Conservation (phyloP, 2,113 vertebrate species). For the Nothobranchius kuhntae region DNA sequence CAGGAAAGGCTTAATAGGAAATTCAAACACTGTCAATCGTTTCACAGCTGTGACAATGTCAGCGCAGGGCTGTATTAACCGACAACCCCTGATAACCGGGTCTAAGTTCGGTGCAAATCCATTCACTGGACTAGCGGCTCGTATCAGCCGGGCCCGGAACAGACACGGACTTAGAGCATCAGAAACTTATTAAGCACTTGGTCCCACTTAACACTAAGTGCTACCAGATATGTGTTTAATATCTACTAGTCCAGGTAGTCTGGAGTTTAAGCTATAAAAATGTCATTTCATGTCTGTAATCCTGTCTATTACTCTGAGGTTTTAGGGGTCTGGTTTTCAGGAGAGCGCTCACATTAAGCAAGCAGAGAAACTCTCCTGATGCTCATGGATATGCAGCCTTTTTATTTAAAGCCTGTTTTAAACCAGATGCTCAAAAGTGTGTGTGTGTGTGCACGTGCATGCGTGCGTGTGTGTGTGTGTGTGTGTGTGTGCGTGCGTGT, state of each 20-base stretch:
- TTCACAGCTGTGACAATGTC: slow-evolving; percentile 60
- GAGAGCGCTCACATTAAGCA: slow-evolving; percentile 62
- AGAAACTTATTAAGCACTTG: slow-evolving; percentile 77
- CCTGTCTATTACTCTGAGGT: slow-evolving; percentile 79
- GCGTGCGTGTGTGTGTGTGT: too few species aligned
- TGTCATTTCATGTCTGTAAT: slow-evolving; percentile 79
- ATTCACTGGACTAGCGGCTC: slow-evolving; percentile 63
- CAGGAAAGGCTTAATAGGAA: slow-evolving; percentile 60
- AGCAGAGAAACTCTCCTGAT: slow-evolving; percentile 40
- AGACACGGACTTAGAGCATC: slow-evolving; percentile 73
- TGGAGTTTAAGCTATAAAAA: slow-evolving; percentile 74
- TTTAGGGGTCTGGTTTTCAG: slow-evolving; percentile 66
- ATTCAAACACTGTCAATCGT: slow-evolving; percentile 70
- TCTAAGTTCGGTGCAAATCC: slow-evolving; percentile 84
- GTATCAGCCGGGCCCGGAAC: slow-evolving; percentile 69
- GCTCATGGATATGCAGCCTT: neutral
- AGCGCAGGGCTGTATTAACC: slow-evolving; percentile 57
- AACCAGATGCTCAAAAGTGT: neutral
- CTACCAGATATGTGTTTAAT: slow-evolving; percentile 77
- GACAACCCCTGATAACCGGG: slow-evolving; percentile 72
- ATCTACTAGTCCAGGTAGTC: slow-evolving; percentile 76
- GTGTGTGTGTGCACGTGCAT: too few species aligned
- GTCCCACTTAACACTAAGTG: slow-evolving; percentile 79
- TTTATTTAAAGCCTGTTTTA: slow-evolving; percentile 3
- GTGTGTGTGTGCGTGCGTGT: too few species aligned